Evolutionary conservation across 2,113 vertebrate species (phyloP).

Genomic region (Choloepus hoffmanni): DNA sequence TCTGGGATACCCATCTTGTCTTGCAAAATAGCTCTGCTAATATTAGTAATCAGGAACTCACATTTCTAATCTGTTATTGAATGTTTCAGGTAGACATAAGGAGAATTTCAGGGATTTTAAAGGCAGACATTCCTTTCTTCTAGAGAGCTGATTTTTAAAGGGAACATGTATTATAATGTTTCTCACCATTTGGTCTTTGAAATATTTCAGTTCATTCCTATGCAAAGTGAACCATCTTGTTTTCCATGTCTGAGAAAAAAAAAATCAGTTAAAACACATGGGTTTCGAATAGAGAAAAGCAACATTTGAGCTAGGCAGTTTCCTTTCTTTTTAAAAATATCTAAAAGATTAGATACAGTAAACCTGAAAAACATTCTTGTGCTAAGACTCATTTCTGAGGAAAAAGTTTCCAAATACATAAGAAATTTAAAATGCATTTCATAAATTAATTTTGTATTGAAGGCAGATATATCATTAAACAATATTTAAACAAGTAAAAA

Average conservation of each 20-base stretch:
- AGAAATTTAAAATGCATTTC: not conserved
- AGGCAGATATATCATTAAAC: not conserved
- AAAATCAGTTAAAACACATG: not conserved
- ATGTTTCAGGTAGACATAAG: not conserved
- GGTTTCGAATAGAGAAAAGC: not conserved
- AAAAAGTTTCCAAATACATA: not conserved
- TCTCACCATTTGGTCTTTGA: conserved; percentile 96
- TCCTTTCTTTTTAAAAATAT: conserved; percentile 35
- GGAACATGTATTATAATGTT: not conserved
- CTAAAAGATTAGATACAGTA: not conserved
- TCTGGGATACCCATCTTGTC: not conserved
- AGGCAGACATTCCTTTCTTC: not conserved
- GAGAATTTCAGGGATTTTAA: not conserved
- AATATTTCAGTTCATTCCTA: conserved; percentile 97
- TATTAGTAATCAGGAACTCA: not conserved
- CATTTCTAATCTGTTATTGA: not conserved
- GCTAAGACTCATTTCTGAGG: not conserved
- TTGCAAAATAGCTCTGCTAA: not conserved
- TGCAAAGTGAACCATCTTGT: conserved; percentile 98
- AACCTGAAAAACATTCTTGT: conserved; percentile 1
- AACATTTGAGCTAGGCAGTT: not conserved
- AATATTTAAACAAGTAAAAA: conserved; percentile 36
- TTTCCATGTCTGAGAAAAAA: conserved; percentile 94
- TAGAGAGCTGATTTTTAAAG: not conserved
- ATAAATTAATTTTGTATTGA: not conserved